Base-by-base conservation (phyloP, 2,797 vertebrate species). In the Galaxias olidus region DNA sequence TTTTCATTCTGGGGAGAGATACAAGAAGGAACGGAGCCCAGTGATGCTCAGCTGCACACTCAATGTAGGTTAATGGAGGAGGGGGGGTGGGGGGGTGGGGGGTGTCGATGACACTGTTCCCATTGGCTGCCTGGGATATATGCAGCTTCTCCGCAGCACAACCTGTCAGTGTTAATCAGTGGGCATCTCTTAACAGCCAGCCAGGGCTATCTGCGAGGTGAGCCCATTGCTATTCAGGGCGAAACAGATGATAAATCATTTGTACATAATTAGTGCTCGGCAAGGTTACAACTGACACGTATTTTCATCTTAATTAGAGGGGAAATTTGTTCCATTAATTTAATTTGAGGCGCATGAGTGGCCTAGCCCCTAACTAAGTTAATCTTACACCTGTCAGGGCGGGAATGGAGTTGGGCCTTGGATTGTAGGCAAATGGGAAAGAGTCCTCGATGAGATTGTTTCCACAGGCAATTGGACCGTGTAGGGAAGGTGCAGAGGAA, bases 281-380 rank as follows among this genome's bases (percentile, higher is more conserved):
- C 95, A 97, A 98, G 96, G 96, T 96, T 96, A 98, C 93, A 96
- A 94, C 95, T 98, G 96, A 97, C 96, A 96, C 92, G 90, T 94
- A 95, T 95, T 96, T 98, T 98, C 96, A 98, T 98, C 97, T 98
- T 98, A 96, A 98, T 98, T 98, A 98, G 89, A 91, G 90, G 92
- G 94, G 93, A 95, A 96, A 98, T 96, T 97, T 96, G 95, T 97
- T 96, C 96, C 96, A 98, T 98, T 98, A 96, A 98, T 98, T 98
- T 96, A 96, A 97, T 98, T 96, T 96, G 96, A 92, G 90, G 93
- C 87, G 94, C 95, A 95, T 96, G 95, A 96, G 93, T 89, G 91
- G 90, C 90, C 90, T 91, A 88, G 92, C 92, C 90, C 94, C 94
- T 95, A 97, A 95, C 95, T 94, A 95, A 96, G 94, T 97, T 96